Conservation (phyloP, 2,113 vertebrate genomes). For the Picathartes gymnocephalus region DNA sequence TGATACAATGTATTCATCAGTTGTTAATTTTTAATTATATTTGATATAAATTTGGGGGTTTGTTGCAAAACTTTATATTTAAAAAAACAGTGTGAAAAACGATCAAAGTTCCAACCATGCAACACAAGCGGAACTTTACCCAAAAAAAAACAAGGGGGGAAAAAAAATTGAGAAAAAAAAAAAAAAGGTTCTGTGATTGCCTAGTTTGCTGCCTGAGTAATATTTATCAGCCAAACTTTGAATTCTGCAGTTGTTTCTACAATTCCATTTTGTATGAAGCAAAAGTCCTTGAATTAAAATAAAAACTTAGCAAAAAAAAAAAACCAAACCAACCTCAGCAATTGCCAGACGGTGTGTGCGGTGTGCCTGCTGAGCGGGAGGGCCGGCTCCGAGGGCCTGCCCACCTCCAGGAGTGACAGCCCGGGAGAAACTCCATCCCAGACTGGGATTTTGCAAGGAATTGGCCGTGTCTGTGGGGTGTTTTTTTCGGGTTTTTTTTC, state of each 20-base stretch:
- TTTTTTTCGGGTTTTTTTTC: no score
- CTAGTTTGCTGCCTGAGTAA: constrained; percentile 87
- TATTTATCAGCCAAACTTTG: constrained; percentile 89
- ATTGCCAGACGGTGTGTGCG: constrained; percentile 29
- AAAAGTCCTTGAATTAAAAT: constrained; percentile 95
- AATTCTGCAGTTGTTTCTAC: constrained; percentile 97
- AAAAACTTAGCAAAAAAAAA: constrained; percentile 77
- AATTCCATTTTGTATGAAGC: constrained; percentile 97
- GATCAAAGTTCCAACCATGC: constrained; percentile 69
- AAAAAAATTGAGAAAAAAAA: neutral
- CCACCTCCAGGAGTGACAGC: neutral
- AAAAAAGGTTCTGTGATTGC: constrained; percentile 76
- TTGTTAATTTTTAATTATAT: constrained; percentile 93
- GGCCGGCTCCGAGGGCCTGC: neutral
- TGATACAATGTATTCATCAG: constrained; percentile 89
- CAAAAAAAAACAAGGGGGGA: neutral
- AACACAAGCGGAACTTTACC: constrained; percentile 75
- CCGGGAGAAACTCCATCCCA: neutral
- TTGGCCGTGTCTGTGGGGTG: fast-evolving
- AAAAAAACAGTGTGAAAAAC: constrained; percentile 71
- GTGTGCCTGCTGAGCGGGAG: constrained; percentile 10
- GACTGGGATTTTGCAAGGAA: neutral
- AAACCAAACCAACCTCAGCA: neutral
- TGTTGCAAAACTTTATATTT: constrained; percentile 87
- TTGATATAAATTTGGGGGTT: constrained; percentile 93